These are phyloP conservation scores for Himalopsyche anomala DNA, from an alignment of 2,888 invertebrate species.

Conservation along the genomic window DNA sequence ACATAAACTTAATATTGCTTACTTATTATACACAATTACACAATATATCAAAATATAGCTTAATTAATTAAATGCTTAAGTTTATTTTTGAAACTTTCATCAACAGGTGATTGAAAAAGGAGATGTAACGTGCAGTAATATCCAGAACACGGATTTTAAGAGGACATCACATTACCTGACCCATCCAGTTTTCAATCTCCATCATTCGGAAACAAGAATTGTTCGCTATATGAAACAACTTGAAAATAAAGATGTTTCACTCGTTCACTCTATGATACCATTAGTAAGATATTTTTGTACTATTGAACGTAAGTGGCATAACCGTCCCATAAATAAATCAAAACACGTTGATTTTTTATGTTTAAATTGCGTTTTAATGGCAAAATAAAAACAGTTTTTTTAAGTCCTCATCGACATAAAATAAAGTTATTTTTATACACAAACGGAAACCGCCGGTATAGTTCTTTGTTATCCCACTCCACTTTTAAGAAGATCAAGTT, in stretches of 20 bases:
- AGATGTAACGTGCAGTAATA: slow-evolving; percentile 76
- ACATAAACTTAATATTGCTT: no score
- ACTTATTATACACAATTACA: no score
- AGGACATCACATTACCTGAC: slow-evolving; percentile 89
- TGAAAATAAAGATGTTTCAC: slow-evolving; percentile 98
- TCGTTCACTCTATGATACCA: slow-evolving; percentile 99
- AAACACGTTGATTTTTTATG: not conserved
- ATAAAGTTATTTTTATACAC: no score
- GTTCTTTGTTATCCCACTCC: no score
- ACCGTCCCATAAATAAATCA: not conserved
- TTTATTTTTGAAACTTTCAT: slow-evolving; percentile 15
- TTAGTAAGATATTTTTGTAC: slow-evolving; percentile 74
- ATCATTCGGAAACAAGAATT: slow-evolving; percentile 96
- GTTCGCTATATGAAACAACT: slow-evolving; percentile 98
- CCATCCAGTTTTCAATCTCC: slow-evolving; percentile 94
- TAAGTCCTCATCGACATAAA: no score
- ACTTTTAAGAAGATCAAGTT: no score
- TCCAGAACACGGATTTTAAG: slow-evolving; percentile 82
- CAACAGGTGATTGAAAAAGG: slow-evolving; percentile 73
- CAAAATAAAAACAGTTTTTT: no score
- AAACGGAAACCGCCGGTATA: not conserved
- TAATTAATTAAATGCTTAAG: not conserved
- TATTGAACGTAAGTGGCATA: not conserved
- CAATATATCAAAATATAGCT: slow-evolving; percentile 8
- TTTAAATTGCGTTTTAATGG: no score